Base-by-base conservation (phyloP, 2,888 invertebrate species). In the Dryobotodes eremita region DNA sequence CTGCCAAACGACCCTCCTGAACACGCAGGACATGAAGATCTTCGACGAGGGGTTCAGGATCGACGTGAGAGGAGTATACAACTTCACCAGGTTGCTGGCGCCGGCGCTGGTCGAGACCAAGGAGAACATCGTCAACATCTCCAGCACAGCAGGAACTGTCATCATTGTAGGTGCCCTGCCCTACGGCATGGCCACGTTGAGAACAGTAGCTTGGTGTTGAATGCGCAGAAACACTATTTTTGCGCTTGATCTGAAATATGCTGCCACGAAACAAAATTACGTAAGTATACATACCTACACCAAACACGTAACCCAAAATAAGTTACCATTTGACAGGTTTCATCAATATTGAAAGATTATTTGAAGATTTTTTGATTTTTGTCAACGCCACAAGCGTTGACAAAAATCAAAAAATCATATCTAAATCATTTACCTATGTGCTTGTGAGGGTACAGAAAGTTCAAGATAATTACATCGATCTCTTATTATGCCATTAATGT, bases 101-200 rank as follows among this genome's bases (percentile, higher is more conserved):
- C 98, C 98, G 0, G 97, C 98, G 89, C 95, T 98, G n/a, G 94
- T 97, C n/a, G 93, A 96, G 87, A 93, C 97, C 1, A 97, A 97
- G 89, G 98, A 98, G 8, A 97, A 97, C 83, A 97, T 98, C 84
- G 98, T 98, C 3, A 98, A 98, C 91, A 97, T 98, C 1, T 98
- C 98, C 62, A 98, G 98, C 90, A 97, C 98, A 8, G 97, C 87
- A 0, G 93, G 78, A 0, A 95, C 98, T 23, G 96, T 98, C 90
- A 97, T 99, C 82, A 98, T 98, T 90, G 97, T 98, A 4, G 98
- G 98, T 13, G 98, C 98, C 11, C 93, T 99, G 83, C 98, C 99
- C 0, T 99, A 99, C 92, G 97, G 98, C 88, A 98, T 99, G 97
- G 98, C 99, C 5, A 99, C 99, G 96, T 97, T 87, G 17, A 48